Conservation (phyloP, 2,797 vertebrate genomes). For the Amphiprion clarkii region DNA sequence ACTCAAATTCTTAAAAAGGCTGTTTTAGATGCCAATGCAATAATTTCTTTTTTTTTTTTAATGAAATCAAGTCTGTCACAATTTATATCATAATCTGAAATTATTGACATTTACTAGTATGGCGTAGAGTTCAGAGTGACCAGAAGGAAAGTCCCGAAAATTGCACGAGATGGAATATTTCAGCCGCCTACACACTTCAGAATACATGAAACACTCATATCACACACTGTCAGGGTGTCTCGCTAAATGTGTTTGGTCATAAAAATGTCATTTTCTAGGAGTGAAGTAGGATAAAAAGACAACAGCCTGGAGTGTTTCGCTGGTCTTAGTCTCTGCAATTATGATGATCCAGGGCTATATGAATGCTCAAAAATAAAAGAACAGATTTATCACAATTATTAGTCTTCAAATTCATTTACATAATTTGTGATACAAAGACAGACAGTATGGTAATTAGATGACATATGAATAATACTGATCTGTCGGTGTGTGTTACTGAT, state of each 20-base stretch:
- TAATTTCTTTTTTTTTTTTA: not conserved
- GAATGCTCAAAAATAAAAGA: not conserved
- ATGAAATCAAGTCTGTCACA: not conserved
- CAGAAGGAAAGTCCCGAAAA: not conserved
- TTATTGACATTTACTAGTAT: not conserved
- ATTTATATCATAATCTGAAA: not conserved
- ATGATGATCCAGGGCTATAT: not conserved
- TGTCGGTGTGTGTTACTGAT: not conserved
- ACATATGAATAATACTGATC: not conserved
- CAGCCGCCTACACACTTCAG: not conserved
- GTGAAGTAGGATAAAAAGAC: not conserved
- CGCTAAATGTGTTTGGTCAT: slow-evolving; percentile 32
- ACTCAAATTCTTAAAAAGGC: not conserved
- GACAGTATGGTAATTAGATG: not conserved
- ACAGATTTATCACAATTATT: not conserved
- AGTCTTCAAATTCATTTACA: not conserved
- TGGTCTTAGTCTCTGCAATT: not conserved
- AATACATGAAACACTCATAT: slow-evolving; percentile 10
- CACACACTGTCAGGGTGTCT: not conserved
- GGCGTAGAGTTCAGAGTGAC: not conserved
- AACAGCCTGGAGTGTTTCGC: slow-evolving; percentile 3
- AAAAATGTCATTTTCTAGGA: slow-evolving; percentile 31
- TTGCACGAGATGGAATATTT: slow-evolving; percentile 29
- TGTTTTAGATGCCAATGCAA: not conserved
- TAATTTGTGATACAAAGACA: not conserved